A percentile compares a stretch with the other conserved stretches of the same genome.
Evolutionary conservation across 2,888 invertebrate species (phyloP).

Genomic region (Drosophila flavopinicola): DNA sequence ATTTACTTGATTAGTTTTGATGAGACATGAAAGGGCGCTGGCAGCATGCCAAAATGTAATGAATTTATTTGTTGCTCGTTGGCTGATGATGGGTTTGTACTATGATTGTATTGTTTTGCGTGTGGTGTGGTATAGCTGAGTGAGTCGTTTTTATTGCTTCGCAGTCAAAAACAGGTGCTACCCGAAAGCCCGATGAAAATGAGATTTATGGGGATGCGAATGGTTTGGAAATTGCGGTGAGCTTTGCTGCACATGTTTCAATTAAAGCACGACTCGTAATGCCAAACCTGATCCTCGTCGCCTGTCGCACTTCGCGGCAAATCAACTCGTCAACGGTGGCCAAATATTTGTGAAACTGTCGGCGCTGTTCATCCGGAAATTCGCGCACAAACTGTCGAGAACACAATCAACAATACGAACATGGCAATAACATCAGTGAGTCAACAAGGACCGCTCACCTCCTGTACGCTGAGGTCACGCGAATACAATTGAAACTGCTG

Average conservation of each 20-base stretch:
- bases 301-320: constrained; percentile 71
- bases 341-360: constrained; percentile 86
- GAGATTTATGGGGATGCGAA: neutral
- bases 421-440: constrained; percentile 11
- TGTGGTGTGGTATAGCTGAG: constrained; percentile 27
- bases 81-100: constrained; percentile 2
- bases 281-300: constrained; percentile 80
- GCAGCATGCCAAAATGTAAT: constrained; percentile 70
- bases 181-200: constrained; percentile 9
- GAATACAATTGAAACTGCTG: constrained; percentile 64
- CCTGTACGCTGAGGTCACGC: constrained; percentile 69
- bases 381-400: constrained; percentile 70
- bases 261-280: neutral
- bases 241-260: neutral
- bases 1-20: constrained; percentile 80
- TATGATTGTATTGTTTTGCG: constrained; percentile 9
- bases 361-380: constrained; percentile 83
- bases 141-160: constrained; percentile 26
- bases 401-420: constrained; percentile 25
- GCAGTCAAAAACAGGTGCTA: constrained; percentile 20
- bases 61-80: constrained; percentile 52
- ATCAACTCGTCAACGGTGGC: constrained; percentile 81
- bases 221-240: neutral
- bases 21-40: constrained; percentile 78
- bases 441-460: constrained; percentile 56